phyloP scores from a whole-genome alignment of 2,113 vertebrate genomes.

The Gasterosteus nipponicus region DNA sequence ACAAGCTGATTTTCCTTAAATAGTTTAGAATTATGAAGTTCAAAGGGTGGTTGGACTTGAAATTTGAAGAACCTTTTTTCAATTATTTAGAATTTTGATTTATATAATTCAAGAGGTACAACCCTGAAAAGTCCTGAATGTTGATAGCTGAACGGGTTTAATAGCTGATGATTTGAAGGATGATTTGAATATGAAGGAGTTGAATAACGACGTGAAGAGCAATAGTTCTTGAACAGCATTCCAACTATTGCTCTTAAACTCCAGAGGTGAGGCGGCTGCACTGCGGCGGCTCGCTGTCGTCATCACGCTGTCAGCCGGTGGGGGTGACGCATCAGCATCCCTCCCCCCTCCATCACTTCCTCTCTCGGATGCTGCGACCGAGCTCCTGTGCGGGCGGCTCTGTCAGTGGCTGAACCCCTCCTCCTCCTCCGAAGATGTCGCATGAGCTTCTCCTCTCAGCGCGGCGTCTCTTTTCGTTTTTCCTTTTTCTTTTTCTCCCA shows the following conservation, averaged over 20 bases:
- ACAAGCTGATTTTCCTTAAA: too few relatives aligned
- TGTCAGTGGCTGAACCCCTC: conserved; percentile 70
- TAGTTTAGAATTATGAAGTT: too few relatives aligned
- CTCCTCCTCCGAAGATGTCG: conserved; percentile 74
- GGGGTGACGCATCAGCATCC: conserved; percentile 45
- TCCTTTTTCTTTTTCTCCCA: conserved; percentile 28
- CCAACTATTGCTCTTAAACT: background rate
- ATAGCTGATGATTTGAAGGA: too few relatives aligned
- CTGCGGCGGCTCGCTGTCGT: conserved; percentile 56
- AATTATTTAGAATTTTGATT: too few relatives aligned
- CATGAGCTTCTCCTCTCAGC: conserved; percentile 66
- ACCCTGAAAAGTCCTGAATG: too few relatives aligned
- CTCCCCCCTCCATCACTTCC: conserved; percentile 37
- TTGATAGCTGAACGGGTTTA: too few relatives aligned
- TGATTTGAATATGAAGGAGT: too few relatives aligned
- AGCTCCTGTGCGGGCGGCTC: conserved; percentile 77
- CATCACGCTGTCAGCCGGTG: conserved; percentile 60
- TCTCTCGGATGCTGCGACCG: conserved; percentile 78
- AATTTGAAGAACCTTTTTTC: too few relatives aligned
- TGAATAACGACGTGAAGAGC: too few relatives aligned
- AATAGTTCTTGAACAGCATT: background rate
- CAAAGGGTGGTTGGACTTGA: too few relatives aligned
- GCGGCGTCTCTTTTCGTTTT: conserved; percentile 43
- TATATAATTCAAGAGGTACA: too few relatives aligned
- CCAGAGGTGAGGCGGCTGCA: background rate